These are phyloP conservation scores for Tychaedon coryphoeus DNA, from an alignment of 2,113 vertebrate species.

Conservation along the genomic window DNA sequence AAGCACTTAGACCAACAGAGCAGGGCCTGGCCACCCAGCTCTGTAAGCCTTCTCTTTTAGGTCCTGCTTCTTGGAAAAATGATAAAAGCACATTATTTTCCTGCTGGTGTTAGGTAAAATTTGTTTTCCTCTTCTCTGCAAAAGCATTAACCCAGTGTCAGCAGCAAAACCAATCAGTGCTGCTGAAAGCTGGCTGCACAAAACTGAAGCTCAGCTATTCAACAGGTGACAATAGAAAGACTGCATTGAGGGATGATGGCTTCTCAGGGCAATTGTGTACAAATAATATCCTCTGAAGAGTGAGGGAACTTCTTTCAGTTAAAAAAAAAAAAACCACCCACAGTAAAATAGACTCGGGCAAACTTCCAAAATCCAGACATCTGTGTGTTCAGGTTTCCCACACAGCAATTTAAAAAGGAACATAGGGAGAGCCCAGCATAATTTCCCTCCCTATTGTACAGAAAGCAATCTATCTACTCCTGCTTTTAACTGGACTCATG, in stretches of 20 bases:
- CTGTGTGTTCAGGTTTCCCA: background rate
- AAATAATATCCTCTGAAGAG: background rate
- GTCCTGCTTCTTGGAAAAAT: background rate
- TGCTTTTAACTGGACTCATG: slow-evolving; percentile 44
- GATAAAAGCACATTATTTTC: background rate
- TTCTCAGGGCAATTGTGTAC: background rate
- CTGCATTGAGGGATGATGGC: background rate
- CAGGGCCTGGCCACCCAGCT: background rate
- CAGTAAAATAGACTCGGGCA: background rate
- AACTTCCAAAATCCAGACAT: background rate
- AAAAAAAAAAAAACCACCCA: background rate
- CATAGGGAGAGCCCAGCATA: background rate
- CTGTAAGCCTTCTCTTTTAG: background rate
- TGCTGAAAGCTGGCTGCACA: background rate
- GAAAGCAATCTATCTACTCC: slow-evolving; percentile 38
- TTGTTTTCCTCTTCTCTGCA: background rate
- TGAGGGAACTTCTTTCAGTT: background rate
- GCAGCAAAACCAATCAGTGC: background rate
- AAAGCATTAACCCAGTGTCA: background rate
- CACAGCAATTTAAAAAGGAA: background rate
- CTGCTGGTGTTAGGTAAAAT: background rate
- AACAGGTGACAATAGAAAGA: background rate
- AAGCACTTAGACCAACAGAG: background rate
- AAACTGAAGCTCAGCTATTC: background rate
- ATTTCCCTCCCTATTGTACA: slow-evolving; percentile 28